Evolutionary conservation across 1,140 invertebrate genomes (phyloP).

Genomic region (Sinella curviseta): DNA sequence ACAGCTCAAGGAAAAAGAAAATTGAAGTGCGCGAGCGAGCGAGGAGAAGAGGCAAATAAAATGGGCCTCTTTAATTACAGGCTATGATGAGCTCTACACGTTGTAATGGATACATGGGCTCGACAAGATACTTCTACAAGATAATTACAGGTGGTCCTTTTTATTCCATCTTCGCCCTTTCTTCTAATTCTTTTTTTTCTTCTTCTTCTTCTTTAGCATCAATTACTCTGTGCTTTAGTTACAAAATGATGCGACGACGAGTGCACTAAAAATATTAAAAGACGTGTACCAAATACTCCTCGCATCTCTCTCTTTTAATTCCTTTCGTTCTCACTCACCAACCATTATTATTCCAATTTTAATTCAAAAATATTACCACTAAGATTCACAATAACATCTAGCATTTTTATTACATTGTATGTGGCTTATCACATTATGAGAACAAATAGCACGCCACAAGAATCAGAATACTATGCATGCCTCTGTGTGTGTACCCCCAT

Average conservation of each 20-base stretch:
- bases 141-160: constrained; percentile 46
- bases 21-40: constrained; percentile 11
- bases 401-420: neutral
- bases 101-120: constrained; percentile 46
- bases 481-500: too few species aligned
- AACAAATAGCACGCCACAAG: neutral
- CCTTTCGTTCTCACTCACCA: too few species aligned
- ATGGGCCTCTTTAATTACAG: constrained; percentile 46
- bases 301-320: too few species aligned
- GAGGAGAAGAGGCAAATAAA: constrained; percentile 18
- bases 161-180: constrained; percentile 22
- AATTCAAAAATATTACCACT: constrained; percentile 20
- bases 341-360: constrained; percentile 16
- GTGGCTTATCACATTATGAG: neutral
- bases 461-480: too few species aligned
- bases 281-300: neutral
- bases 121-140: constrained; percentile 47
- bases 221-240: constrained; percentile 21
- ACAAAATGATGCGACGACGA: constrained; percentile 10
- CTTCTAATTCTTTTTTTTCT: constrained; percentile 15
- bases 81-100: constrained; percentile 32
- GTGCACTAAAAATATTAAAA: neutral
- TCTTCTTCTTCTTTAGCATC: neutral
- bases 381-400: neutral
- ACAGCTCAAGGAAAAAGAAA: constrained; percentile 17